Conservation (phyloP, 2,888 invertebrate species). For the Argyresthia albistria region DNA sequence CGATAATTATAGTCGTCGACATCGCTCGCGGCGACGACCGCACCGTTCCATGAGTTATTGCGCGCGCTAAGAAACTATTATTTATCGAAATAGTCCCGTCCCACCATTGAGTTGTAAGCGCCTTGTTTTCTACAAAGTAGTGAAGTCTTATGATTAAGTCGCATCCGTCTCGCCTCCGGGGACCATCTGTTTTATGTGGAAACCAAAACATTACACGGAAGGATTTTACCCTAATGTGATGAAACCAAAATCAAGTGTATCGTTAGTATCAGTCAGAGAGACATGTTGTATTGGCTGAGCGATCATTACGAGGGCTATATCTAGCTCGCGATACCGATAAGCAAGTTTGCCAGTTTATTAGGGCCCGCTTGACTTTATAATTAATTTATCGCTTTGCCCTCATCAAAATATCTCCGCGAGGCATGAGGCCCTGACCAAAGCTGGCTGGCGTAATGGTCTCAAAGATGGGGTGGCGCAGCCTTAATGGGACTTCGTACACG, state of each 20-base stretch:
- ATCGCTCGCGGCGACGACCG: constrained; percentile 16
- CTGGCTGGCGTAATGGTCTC: constrained; percentile 15
- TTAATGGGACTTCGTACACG: constrained; percentile 11
- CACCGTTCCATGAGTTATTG: neutral
- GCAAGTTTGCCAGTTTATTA: constrained; percentile 35
- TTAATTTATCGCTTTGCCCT: constrained; percentile 51
- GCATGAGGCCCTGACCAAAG: constrained; percentile 43
- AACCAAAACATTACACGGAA: too few relatives aligned
- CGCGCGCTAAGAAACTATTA: neutral
- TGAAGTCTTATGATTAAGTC: too few relatives aligned
- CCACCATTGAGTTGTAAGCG: constrained; percentile 5
- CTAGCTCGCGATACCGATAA: constrained; percentile 37
- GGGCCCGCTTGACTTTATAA: constrained; percentile 35
- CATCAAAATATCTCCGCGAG: constrained; percentile 54
- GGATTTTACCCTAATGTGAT: too few relatives aligned
- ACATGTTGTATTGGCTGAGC: neutral
- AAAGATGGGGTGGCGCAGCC: constrained; percentile 13
- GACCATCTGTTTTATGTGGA: too few relatives aligned
- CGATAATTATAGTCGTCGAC: constrained; percentile 30
- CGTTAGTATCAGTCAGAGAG: too few relatives aligned
- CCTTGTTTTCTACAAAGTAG: neutral
- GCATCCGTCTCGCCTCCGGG: too few relatives aligned
- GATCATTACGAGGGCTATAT: constrained; percentile 28
- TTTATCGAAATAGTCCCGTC: constrained; percentile 1
- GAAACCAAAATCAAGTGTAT: too few relatives aligned